A percentile compares a stretch with the other conserved stretches of the same genome.
These are phyloP conservation scores for Phainopepla nitens DNA, from an alignment of 2,113 vertebrate species.

Conservation along the genomic window DNA sequence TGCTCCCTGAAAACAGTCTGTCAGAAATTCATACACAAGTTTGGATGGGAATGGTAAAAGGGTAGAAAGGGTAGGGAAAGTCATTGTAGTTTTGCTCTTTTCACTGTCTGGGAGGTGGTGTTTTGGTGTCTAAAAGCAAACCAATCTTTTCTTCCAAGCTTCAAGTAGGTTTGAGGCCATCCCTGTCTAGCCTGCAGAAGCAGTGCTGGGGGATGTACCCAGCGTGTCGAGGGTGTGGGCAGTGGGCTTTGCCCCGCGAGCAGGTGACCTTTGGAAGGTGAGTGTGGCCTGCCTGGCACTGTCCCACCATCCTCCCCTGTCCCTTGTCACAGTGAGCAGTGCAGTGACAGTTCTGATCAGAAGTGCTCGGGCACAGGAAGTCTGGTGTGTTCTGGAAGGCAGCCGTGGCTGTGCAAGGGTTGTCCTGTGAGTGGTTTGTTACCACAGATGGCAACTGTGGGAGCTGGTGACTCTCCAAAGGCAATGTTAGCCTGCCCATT, in stretches of 20 bases:
- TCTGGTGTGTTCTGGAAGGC: not conserved
- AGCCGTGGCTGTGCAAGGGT: not conserved
- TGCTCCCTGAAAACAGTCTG: not conserved
- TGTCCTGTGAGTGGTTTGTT: not conserved
- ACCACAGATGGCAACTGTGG: not conserved
- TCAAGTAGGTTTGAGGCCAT: not conserved
- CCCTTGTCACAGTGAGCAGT: accelerated
- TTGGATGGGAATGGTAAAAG: not conserved
- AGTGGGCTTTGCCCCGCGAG: not conserved
- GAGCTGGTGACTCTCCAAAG: not conserved
- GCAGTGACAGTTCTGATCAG: not conserved
- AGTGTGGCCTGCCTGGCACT: not conserved
- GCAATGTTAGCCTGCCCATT: not conserved
- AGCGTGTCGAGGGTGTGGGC: not conserved
- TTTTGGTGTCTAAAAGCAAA: not conserved
- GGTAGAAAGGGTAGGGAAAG: not conserved
- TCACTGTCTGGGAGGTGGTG: not conserved
- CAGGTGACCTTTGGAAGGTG: not conserved
- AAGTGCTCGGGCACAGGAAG: not conserved
- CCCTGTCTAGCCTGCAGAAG: accelerated
- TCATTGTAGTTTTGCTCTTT: not conserved
- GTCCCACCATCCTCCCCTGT: not conserved
- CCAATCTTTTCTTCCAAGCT: not conserved
- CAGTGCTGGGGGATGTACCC: not conserved
- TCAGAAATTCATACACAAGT: not conserved